Evolutionary conservation across 2,888 invertebrate genomes (phyloP).

Genomic region (Drosophila mimetica): DNA sequence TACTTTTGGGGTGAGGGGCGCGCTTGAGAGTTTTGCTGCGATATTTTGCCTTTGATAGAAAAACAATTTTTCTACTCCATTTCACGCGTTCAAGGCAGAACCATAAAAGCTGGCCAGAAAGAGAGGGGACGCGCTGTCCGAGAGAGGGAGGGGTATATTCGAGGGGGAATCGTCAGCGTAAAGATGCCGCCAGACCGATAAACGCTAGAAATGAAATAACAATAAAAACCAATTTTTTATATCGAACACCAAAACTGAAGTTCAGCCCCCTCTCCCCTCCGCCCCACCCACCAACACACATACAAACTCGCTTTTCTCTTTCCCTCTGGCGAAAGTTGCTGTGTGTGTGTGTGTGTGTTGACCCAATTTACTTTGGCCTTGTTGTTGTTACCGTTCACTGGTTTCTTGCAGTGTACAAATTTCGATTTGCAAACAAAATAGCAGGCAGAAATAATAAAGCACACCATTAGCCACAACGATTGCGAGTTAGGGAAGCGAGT

Average conservation of each 20-base stretch:
- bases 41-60: slow-evolving; percentile 76
- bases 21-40: slow-evolving; percentile 49
- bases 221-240: slow-evolving; percentile 70
- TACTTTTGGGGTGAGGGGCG: not conserved
- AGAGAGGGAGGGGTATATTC: not conserved
- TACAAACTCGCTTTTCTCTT: not conserved
- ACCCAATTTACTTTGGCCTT: slow-evolving; percentile 43
- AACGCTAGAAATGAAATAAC: slow-evolving; percentile 74
- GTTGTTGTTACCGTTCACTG: slow-evolving; percentile 41
- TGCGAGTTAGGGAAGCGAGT: not conserved
- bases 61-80: slow-evolving; percentile 81
- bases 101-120: slow-evolving; percentile 26
- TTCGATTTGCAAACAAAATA: slow-evolving; percentile 10
- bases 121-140: slow-evolving; percentile 3
- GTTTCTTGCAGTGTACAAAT: slow-evolving; percentile 51
- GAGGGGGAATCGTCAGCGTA: slow-evolving; percentile 56
- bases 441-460: not conserved
- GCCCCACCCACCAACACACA: not conserved
- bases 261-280: slow-evolving; percentile 3
- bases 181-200: slow-evolving; percentile 75
- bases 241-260: slow-evolving; percentile 51
- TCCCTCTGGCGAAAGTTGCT: slow-evolving; percentile 53
- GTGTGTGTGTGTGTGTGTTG: slow-evolving; percentile 7
- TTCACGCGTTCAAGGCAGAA: slow-evolving; percentile 76
- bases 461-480: slow-evolving; percentile 8